Conservation (phyloP, 1,140 invertebrate genomes). For the Homarus americanus region DNA sequence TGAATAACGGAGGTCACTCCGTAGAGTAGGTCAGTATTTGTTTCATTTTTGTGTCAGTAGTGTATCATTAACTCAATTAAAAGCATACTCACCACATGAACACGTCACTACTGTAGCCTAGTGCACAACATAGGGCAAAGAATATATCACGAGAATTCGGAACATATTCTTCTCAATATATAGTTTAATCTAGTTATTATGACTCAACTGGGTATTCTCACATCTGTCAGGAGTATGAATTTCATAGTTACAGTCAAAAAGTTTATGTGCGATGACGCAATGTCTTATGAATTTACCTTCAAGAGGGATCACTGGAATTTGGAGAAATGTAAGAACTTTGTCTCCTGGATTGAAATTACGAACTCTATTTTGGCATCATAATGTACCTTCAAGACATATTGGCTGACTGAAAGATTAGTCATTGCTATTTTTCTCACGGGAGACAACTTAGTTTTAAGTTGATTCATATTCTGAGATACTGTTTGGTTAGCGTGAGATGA, state of each 20-base stretch:
- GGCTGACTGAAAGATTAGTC: neutral
- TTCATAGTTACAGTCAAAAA: neutral
- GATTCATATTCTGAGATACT: constrained; percentile 25
- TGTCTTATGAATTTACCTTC: neutral
- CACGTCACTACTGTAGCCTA: no score
- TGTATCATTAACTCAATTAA: no score
- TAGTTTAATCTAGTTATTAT: neutral
- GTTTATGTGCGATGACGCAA: neutral
- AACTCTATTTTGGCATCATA: constrained; percentile 1
- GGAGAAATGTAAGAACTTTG: constrained; percentile 19
- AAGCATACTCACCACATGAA: no score
- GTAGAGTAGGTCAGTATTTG: no score
- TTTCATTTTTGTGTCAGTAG: no score
- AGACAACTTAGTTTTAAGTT: neutral
- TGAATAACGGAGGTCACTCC: no score
- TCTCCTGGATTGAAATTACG: constrained; percentile 9
- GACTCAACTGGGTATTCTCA: neutral
- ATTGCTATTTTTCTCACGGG: neutral
- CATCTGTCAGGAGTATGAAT: constrained; percentile 1
- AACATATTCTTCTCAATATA: neutral
- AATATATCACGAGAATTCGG: no score
- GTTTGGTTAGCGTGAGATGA: neutral
- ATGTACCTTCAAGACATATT: neutral
- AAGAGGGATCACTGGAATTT: neutral
- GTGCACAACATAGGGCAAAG: no score